Evolutionary conservation across 2,888 invertebrate genomes (phyloP).

Genomic region (Anagyrus pseudococci): DNA sequence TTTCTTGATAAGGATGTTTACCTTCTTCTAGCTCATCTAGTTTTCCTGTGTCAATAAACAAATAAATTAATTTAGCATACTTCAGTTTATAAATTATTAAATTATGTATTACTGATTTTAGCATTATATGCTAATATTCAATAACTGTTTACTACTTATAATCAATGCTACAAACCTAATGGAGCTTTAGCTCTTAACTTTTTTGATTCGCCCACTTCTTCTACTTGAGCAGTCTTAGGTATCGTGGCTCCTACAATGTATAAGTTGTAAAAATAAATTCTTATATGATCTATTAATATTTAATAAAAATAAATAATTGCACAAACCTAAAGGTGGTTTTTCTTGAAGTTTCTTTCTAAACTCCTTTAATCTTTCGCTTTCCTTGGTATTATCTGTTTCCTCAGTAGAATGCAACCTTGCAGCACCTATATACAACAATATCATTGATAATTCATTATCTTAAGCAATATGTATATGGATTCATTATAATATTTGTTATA

Average conservation of each 20-base stretch:
- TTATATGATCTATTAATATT: not conserved
- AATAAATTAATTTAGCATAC: not conserved
- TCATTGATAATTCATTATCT: not conserved
- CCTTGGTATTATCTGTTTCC: slow-evolving; percentile 57
- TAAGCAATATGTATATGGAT: no score
- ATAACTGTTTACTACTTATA: not conserved
- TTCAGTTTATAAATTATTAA: not conserved
- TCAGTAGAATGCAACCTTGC: slow-evolving; percentile 34
- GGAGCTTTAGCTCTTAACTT: slow-evolving; percentile 29
- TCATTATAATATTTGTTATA: no score
- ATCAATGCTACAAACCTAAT: slow-evolving; percentile 16
- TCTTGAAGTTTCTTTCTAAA: slow-evolving; percentile 79
- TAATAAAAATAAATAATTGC: slow-evolving; percentile 44
- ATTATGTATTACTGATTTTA: not conserved
- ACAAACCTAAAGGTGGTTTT: slow-evolving; percentile 65
- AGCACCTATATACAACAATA: not conserved
- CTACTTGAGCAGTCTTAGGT: not conserved
- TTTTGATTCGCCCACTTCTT: not conserved
- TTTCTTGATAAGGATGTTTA: slow-evolving; percentile 78
- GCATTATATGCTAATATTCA: not conserved
- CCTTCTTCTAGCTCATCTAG: slow-evolving; percentile 50
- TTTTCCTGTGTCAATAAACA: slow-evolving; percentile 12
- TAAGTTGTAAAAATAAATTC: not conserved
- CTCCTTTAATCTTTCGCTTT: slow-evolving; percentile 69
- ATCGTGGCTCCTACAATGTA: slow-evolving; percentile 12